phyloP scores from a whole-genome alignment of 1,140 invertebrate genomes.

The Drosophila saltans region DNA sequence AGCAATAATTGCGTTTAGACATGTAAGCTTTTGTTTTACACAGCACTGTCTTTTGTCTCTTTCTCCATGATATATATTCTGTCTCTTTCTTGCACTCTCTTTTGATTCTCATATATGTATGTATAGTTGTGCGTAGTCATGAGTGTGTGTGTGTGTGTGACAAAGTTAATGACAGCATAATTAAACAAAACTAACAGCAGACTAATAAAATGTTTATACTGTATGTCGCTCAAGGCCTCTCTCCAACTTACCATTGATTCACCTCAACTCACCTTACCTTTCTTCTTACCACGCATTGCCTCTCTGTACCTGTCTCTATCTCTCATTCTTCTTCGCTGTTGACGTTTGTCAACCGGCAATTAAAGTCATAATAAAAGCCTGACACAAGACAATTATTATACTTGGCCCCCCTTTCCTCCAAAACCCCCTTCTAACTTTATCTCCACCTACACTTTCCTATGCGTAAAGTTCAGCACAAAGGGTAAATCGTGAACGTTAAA shows the following conservation, averaged over 20 bases:
- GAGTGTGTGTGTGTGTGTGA: slow-evolving; percentile 47
- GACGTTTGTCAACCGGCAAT: slow-evolving; percentile 64
- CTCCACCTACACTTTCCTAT: slow-evolving; percentile 43
- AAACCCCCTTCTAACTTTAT: neutral
- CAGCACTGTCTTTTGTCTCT: neutral
- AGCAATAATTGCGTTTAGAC: slow-evolving; percentile 75
- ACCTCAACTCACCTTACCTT: slow-evolving; percentile 11
- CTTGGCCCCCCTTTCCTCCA: neutral
- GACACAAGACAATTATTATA: slow-evolving; percentile 55
- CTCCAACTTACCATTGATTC: slow-evolving; percentile 7
- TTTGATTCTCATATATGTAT: too few species aligned
- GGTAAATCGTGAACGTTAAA: slow-evolving; percentile 45
- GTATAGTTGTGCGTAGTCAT: slow-evolving; percentile 22
- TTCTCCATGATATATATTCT: neutral
- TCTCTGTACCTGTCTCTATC: neutral
- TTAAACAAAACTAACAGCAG: slow-evolving; percentile 80
- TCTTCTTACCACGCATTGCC: neutral
- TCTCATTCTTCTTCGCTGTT: neutral
- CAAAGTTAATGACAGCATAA: slow-evolving; percentile 80
- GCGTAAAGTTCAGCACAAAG: slow-evolving; percentile 63
- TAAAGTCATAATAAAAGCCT: slow-evolving; percentile 68
- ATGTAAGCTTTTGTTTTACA: slow-evolving; percentile 72
- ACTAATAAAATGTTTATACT: slow-evolving; percentile 76
- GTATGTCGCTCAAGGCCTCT: slow-evolving; percentile 51
- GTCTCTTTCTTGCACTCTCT: neutral